Percentiles rank a stretch among this genome's conserved stretches.
These are phyloP conservation scores for Darevskia mixta DNA, from an alignment of 2,797 vertebrate genomes.

Conservation along the genomic window DNA sequence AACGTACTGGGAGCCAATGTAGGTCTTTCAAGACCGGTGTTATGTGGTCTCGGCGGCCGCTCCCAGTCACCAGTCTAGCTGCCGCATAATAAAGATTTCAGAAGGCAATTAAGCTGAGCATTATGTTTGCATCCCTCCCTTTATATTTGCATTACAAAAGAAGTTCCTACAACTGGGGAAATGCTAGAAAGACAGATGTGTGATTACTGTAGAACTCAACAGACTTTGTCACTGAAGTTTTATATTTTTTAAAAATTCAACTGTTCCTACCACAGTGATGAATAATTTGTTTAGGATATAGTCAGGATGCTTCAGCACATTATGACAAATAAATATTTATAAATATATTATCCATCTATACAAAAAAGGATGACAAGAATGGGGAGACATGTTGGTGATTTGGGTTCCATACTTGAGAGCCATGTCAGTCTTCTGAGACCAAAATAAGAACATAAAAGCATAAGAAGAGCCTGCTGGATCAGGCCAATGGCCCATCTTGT, in stretches of 20 bases:
- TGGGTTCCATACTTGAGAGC: slow-evolving; percentile 18
- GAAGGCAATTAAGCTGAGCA: slow-evolving; percentile 34
- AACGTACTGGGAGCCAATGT: no score
- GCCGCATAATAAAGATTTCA: slow-evolving; percentile 49
- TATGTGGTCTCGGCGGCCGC: no score
- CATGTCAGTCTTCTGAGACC: slow-evolving; percentile 27
- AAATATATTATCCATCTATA: slow-evolving; percentile 44
- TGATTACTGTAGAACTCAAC: slow-evolving; percentile 50
- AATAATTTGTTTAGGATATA: slow-evolving; percentile 57
- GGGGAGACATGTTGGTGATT: slow-evolving; percentile 48
- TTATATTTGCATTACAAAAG: slow-evolving; percentile 26
- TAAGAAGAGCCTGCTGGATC: no score
- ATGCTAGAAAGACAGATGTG: slow-evolving; percentile 36
- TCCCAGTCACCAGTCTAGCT: no score
- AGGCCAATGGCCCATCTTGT: no score
- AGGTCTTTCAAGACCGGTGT: no score
- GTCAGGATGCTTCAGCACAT: slow-evolving; percentile 12
- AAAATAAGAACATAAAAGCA: no score
- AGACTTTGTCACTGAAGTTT: slow-evolving; percentile 45
- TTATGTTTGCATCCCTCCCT: slow-evolving; percentile 7
- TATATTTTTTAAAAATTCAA: neutral
- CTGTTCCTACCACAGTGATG: slow-evolving; percentile 44
- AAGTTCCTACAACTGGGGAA: slow-evolving; percentile 19
- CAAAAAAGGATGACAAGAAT: slow-evolving; percentile 46
- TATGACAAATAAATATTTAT: slow-evolving; percentile 63